These are phyloP conservation scores for Psophia crepitans DNA, from an alignment of 2,113 vertebrate species.

Conservation along the genomic window DNA sequence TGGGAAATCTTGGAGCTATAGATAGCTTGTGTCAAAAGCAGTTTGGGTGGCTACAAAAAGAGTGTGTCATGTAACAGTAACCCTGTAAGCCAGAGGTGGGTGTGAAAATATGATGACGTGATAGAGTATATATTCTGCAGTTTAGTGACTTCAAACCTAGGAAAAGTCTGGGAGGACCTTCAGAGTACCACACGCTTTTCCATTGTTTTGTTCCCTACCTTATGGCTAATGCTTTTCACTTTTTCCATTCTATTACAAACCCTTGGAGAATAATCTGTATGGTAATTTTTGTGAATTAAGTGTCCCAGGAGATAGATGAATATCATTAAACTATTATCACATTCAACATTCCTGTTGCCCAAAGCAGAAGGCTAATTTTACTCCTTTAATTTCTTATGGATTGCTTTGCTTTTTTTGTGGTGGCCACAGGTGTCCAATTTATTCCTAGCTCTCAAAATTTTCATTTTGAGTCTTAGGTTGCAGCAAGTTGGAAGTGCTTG, in stretches of 20 bases:
- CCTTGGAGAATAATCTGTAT: not conserved
- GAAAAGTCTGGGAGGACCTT: not conserved
- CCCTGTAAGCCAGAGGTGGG: not conserved
- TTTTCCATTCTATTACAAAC: not conserved
- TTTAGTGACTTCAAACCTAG: not conserved
- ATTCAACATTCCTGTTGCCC: not conserved
- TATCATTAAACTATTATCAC: not conserved
- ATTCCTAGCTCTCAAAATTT: not conserved
- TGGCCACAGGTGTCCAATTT: not conserved
- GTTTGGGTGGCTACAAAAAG: not conserved
- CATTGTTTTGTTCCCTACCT: not conserved
- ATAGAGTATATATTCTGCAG: not conserved
- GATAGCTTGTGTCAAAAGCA: not conserved
- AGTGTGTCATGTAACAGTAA: not conserved
- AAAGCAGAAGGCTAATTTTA: slow-evolving; percentile 9
- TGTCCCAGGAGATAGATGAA: not conserved
- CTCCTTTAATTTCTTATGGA: not conserved
- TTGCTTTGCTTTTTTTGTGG: not conserved
- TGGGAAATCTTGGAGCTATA: not conserved
- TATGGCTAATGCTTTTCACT: not conserved
- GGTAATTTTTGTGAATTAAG: slow-evolving; percentile 31
- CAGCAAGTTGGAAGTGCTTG: not conserved
- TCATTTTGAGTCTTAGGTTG: not conserved
- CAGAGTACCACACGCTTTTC: not conserved
- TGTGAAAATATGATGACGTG: fast-evolving